Evolutionary conservation across 2,113 vertebrate genomes (phyloP).

Genomic region (Scartelaos histophorus): DNA sequence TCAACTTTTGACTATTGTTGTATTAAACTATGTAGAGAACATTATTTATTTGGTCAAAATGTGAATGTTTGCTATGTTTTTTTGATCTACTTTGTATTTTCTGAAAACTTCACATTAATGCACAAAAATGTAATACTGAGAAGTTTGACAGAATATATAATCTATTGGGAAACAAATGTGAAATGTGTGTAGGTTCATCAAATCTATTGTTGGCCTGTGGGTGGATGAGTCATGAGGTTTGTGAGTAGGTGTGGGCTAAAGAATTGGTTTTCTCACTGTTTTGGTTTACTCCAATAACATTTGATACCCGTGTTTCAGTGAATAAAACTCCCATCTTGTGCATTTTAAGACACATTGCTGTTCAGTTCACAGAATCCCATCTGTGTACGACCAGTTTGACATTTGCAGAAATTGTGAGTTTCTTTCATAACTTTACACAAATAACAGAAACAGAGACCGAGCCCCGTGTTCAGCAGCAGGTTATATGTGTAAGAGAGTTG

Average conservation of each 20-base stretch:
- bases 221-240: slow-evolving; percentile 4
- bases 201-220: slow-evolving; percentile 1
- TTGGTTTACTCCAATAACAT: neutral
- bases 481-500: neutral
- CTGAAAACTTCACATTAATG: neutral
- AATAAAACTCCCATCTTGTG: neutral
- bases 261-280: neutral
- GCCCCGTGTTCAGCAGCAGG: neutral
- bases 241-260: neutral
- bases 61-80: neutral
- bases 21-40: neutral
- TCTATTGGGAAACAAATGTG: neutral
- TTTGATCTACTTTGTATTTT: neutral
- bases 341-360: neutral
- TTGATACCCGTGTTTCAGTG: neutral
- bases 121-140: neutral
- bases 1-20: neutral
- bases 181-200: slow-evolving; percentile 1
- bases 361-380: neutral
- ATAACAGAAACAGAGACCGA: neutral
- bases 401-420: neutral
- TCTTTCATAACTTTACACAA: neutral
- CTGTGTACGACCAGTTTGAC: neutral
- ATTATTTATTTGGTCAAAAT: neutral
- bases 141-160: neutral